Percentiles rank a stretch among this genome's conserved stretches.
Conservation (phyloP, 2,888 invertebrate genomes). For the Trypoxylon attenuatum region DNA sequence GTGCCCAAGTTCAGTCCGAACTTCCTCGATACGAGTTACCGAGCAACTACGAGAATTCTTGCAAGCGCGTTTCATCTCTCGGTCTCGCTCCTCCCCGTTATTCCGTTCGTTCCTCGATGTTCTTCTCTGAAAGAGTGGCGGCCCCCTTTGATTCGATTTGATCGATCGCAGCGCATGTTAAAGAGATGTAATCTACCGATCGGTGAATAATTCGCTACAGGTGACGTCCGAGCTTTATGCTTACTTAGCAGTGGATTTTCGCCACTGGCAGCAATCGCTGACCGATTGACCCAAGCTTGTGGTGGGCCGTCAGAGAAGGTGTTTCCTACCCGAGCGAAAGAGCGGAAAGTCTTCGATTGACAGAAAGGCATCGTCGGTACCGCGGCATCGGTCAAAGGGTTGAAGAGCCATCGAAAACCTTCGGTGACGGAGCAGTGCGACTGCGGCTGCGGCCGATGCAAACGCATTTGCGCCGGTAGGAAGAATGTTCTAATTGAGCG, state of each 20-base stretch:
- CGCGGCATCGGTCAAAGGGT: too few species aligned
- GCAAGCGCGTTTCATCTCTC: too few species aligned
- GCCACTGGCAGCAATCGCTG: neutral
- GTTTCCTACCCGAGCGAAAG: too few species aligned
- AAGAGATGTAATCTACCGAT: neutral
- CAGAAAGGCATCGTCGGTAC: too few species aligned
- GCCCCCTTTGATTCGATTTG: neutral
- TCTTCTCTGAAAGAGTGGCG: neutral
- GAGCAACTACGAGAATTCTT: neutral
- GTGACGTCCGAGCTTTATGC: neutral
- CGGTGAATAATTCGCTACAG: neutral
- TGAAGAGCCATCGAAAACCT: too few species aligned
- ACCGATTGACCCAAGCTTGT: too few species aligned
- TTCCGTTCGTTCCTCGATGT: neutral
- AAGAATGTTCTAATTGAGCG: slow-evolving; percentile 39
- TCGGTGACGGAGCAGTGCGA: too few species aligned
- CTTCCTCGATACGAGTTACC: neutral
- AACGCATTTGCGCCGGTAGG: slow-evolving; percentile 23
- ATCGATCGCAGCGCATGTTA: neutral
- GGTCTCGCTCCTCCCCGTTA: neutral
- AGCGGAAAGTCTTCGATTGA: too few species aligned
- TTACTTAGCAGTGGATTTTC: neutral
- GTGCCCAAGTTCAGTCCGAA: too few species aligned
- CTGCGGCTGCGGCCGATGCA: slow-evolving; percentile 22
- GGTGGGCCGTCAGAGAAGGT: too few species aligned